Percentiles rank a stretch among this genome's conserved stretches.
Evolutionary conservation across 2,888 invertebrate genomes (phyloP).

Genomic region (Pseudococcus viburni): DNA sequence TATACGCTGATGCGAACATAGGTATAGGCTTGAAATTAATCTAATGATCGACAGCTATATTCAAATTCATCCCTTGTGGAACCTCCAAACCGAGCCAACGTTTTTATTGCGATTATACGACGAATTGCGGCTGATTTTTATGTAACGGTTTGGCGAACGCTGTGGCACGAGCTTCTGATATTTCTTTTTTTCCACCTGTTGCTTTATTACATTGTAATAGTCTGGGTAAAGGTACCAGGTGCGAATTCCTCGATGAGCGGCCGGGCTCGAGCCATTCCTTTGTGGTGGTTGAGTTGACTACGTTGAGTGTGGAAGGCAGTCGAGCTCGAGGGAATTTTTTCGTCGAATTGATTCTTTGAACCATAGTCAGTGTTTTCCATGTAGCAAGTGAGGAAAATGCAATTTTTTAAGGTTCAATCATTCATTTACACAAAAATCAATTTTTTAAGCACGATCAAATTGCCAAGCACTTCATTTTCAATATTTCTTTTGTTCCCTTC

Average conservation of each 20-base stretch:
- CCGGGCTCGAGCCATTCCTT: constrained; percentile 15
- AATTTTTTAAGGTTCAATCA: too few species aligned
- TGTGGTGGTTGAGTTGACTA: neutral
- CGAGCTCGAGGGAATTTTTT: neutral
- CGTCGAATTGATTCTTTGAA: neutral
- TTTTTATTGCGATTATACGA: neutral
- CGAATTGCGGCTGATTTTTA: neutral
- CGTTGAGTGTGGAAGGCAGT: neutral
- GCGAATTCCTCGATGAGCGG: neutral
- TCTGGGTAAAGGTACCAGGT: constrained; percentile 27
- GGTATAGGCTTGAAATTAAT: constrained; percentile 22
- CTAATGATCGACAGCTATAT: constrained; percentile 52
- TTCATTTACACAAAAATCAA: too few species aligned
- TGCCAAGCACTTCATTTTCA: too few species aligned
- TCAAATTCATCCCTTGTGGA: neutral
- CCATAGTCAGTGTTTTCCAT: too few species aligned
- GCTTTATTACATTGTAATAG: constrained; percentile 15
- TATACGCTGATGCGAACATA: neutral
- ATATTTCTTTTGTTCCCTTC: too few species aligned
- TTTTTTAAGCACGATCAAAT: too few species aligned
- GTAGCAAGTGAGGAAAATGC: too few species aligned
- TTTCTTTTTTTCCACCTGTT: constrained; percentile 41
- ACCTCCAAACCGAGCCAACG: too few species aligned
- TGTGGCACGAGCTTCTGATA: neutral
- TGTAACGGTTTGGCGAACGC: neutral